Evolutionary conservation across 1,140 invertebrate genomes (phyloP), one percentile per base, ranked within the genome.

Genomic region (Drosophila funebris): DNA sequence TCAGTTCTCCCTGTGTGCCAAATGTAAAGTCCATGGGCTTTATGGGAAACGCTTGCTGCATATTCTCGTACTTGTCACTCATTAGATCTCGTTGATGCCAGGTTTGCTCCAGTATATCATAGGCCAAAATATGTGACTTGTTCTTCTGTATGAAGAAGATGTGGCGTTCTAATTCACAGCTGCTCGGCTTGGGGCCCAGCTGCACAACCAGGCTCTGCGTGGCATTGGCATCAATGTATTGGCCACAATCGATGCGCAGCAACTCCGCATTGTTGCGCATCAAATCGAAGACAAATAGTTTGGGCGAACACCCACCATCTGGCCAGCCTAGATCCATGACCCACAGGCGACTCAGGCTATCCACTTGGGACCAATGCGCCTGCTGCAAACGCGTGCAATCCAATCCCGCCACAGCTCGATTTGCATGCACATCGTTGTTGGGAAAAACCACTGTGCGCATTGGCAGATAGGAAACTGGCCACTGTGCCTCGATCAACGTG

Each of bases 91-190:
- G 43, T 7, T 56, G 62, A 11, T 72, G 71, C 90, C 90, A 91
- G 1, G 79, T 90, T 46, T 91, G 90, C 31, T 91, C 90, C 2
- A 91, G 46, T 14, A 91, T 90, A n/a, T 91, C 89, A 16, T 90
- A 91, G 37, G 90, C 79, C 16, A 90, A 9, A n/a, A 91, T 73
- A 14, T 81, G 62, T 0, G 90, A 11, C 8, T 53, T 50, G 8
- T 52, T 39, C 0, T 79, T 69, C 20, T 72, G 24, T 9, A 91
- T 73, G 11, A 91, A 90, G 62, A 73, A 91, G 5, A 91, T 81
- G 43, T 91, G 80, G 0, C 87, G 73, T 16, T 91, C 90, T n/a
- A 76, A 53, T 1, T 77, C 76, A n/a, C 85, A 90, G 4, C 64
- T 62, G 4, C 43, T 63, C 2, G 70, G 16, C 29, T 64, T 83